Evolutionary conservation across 1,140 invertebrate species (phyloP).

Genomic region (Lepidurus apus): DNA sequence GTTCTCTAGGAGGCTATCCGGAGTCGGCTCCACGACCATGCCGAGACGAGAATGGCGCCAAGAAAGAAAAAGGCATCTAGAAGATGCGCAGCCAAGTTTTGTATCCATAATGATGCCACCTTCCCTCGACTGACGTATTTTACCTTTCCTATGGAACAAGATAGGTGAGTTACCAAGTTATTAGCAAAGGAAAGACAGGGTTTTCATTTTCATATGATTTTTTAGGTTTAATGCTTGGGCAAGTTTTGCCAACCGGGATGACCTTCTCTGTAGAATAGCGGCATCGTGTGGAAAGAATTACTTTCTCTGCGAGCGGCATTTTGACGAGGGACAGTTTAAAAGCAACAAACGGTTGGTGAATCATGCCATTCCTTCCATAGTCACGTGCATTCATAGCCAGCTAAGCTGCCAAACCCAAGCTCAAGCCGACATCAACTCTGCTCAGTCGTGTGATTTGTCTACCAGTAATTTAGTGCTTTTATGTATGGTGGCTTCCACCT

Average conservation of each 20-base stretch:
- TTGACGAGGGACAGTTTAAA: not conserved
- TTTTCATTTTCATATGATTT: not conserved
- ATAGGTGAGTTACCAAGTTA: not conserved
- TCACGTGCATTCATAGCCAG: conserved; percentile 10
- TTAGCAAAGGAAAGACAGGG: not conserved
- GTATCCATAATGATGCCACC: not conserved
- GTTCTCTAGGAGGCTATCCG: not conserved
- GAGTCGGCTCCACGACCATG: not conserved
- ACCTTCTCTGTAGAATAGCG: not conserved
- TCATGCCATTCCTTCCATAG: conserved; percentile 10
- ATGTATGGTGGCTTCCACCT: not conserved
- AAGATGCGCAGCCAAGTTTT: conserved; percentile 11
- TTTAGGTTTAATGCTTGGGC: conserved; percentile 5
- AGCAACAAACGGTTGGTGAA: conserved; percentile 21
- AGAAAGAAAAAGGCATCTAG: conserved; percentile 15
- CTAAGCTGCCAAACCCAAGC: conserved; percentile 17
- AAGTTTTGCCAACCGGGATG: not conserved
- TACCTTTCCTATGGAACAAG: not conserved
- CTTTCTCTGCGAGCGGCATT: conserved; percentile 3
- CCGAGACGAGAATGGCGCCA: conserved; percentile 11
- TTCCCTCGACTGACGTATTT: not conserved
- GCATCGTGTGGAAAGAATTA: not conserved
- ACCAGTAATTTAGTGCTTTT: conserved; percentile 10
- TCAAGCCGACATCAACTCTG: conserved; percentile 7
- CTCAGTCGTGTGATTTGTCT: conserved; percentile 6